Evolutionary conservation across 2,888 invertebrate species (phyloP).

Genomic region (Protodeltote pygarga): DNA sequence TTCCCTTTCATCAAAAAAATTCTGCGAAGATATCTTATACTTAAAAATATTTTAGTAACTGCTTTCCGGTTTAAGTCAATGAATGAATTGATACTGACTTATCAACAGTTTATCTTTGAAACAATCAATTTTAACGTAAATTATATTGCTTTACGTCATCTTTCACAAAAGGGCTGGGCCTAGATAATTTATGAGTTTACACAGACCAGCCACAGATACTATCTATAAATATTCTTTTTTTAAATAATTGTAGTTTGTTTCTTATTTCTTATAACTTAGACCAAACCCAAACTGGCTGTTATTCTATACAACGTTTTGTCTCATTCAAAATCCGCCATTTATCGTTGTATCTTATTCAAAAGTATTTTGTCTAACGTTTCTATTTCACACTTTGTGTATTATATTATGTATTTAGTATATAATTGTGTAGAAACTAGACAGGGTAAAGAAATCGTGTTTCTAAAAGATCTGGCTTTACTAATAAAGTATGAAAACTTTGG

Average conservation of each 20-base stretch:
- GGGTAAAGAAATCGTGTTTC: neutral
- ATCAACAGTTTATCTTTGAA: constrained; percentile 8
- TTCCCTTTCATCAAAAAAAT: no score
- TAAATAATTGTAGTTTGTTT: no score
- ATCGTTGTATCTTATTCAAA: constrained; percentile 46
- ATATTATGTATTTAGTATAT: constrained; percentile 4
- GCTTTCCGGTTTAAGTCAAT: neutral
- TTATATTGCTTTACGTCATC: no score
- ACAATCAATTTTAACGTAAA: neutral
- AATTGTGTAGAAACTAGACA: constrained; percentile 15
- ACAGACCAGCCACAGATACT: no score
- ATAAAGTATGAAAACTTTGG: no score
- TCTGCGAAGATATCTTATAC: no score
- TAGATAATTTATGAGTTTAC: no score
- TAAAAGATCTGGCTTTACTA: neutral
- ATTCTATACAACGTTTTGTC: constrained; percentile 49
- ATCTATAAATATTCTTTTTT: no score
- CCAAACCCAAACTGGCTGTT: constrained; percentile 19
- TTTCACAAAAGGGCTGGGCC: no score
- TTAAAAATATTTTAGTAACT: no score
- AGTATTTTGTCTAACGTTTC: constrained; percentile 43
- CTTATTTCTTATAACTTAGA: constrained; percentile 12
- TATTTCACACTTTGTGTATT: constrained; percentile 43
- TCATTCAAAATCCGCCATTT: constrained; percentile 46
- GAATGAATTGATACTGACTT: constrained; percentile 10